Percentiles rank a stretch among this genome's conserved stretches.
Evolutionary conservation across 2,113 vertebrate species (phyloP).

Genomic region (Coturnix japonica): DNA sequence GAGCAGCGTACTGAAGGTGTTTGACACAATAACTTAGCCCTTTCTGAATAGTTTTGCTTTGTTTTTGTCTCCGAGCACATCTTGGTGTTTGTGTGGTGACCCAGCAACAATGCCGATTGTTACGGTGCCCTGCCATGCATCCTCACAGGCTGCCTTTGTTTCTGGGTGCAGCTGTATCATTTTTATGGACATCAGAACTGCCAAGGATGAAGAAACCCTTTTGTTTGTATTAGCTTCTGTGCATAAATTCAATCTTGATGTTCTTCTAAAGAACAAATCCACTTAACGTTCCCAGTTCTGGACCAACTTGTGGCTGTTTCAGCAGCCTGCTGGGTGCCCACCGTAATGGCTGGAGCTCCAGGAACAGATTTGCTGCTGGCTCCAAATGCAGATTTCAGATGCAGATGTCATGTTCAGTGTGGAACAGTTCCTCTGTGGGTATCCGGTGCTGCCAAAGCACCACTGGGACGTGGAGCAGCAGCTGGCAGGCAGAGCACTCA

Average conservation of each 20-base stretch:
- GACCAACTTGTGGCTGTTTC: conserved; percentile 46
- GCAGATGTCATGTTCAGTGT: background rate
- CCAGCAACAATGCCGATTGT: conserved; percentile 50
- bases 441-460: rapidly evolving
- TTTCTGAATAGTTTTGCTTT: background rate
- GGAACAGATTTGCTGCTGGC: conserved; percentile 59
- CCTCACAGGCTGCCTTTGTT: conserved; percentile 50
- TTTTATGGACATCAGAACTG: conserved; percentile 58
- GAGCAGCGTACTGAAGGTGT: background rate
- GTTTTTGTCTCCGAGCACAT: background rate
- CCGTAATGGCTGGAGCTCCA: conserved; percentile 6
- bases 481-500: background rate
- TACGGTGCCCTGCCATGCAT: conserved; percentile 31
- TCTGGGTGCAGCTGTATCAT: background rate
- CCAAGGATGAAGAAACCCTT: conserved; percentile 51
- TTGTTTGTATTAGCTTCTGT: conserved; percentile 37
- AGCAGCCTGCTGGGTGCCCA: background rate
- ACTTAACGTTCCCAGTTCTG: conserved; percentile 25
- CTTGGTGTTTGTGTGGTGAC: background rate
- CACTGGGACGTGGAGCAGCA: background rate
- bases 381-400: background rate
- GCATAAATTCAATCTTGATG: conserved; percentile 59
- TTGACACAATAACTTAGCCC: background rate
- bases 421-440: conserved; percentile 8
- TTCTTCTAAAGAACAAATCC: conserved; percentile 55